Evolutionary conservation across 1,140 invertebrate species (phyloP).

Genomic region (Sycophila sp.): DNA sequence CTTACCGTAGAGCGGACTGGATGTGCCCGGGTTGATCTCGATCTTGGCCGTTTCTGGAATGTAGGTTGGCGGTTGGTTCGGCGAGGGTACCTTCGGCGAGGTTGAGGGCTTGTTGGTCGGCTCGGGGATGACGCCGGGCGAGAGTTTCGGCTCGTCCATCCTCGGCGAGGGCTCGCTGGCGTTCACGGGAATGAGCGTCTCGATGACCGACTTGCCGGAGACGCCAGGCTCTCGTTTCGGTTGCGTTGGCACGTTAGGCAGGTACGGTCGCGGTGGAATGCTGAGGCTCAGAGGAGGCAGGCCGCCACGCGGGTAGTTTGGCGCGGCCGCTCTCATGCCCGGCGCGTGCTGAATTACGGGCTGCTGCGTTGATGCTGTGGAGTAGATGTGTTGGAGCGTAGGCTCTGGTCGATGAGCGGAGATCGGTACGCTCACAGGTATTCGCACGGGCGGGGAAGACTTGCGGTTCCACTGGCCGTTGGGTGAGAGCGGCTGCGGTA

Average conservation of each 20-base stretch:
- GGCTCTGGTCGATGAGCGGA: constrained; percentile 54
- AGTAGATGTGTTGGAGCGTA: constrained; percentile 57
- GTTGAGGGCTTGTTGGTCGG: constrained; percentile 59
- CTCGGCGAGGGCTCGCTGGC: constrained; percentile 50
- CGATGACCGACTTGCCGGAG: constrained; percentile 57
- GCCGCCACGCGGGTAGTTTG: constrained; percentile 59
- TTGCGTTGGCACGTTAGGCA: constrained; percentile 57
- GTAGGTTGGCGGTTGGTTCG: constrained; percentile 62
- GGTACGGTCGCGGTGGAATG: constrained; percentile 60
- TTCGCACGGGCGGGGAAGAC: constrained; percentile 45
- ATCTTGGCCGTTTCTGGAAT: constrained; percentile 64
- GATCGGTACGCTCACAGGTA: constrained; percentile 56
- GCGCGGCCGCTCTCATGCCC: constrained; percentile 57
- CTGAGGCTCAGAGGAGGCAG: constrained; percentile 60
- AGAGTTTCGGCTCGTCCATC: constrained; percentile 60
- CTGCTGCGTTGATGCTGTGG: constrained; percentile 59
- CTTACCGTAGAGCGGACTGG: constrained; percentile 53
- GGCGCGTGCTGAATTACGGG: constrained; percentile 63
- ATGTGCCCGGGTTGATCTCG: constrained; percentile 56
- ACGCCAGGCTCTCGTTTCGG: constrained; percentile 49
- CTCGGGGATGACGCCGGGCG: constrained; percentile 58
- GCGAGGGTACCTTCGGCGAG: constrained; percentile 63
- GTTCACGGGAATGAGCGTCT: constrained; percentile 58
- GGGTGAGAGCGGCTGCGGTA: constrained; percentile 55
- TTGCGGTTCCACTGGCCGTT: constrained; percentile 60